phyloP scores from a whole-genome alignment of 1,140 invertebrate genomes.

The Atta texana region DNA sequence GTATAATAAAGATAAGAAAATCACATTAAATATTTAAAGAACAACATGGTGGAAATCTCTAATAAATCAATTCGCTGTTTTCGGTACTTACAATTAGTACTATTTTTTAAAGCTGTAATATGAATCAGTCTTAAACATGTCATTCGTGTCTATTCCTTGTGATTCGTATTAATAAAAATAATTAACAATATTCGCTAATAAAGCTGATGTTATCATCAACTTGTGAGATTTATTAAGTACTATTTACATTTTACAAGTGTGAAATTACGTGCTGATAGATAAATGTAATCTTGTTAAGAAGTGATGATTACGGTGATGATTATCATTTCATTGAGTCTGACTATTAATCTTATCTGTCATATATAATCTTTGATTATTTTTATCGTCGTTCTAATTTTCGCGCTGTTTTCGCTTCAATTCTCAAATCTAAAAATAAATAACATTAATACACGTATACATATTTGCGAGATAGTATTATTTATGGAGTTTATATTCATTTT shows the following conservation, averaged over 20 bases:
- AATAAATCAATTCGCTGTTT: not conserved
- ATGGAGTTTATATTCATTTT: slow-evolving; percentile 7
- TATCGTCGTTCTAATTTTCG: not conserved
- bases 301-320: not conserved
- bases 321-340: not conserved
- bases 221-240: not conserved
- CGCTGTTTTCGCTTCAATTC: not conserved
- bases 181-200: not conserved
- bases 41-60: not conserved
- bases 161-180: not conserved
- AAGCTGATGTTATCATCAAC: not conserved
- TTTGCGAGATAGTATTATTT: not conserved
- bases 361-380: slow-evolving; percentile 10
- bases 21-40: not conserved
- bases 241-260: not conserved
- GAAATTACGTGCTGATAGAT: not conserved
- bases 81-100: not conserved
- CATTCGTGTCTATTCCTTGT: not conserved
- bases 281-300: not conserved
- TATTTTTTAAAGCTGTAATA: not conserved
- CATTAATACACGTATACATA: not conserved
- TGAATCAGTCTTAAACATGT: slow-evolving; percentile 15
- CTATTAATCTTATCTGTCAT: slow-evolving; percentile 1
- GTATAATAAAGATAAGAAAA: not conserved
- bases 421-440: slow-evolving; percentile 19